Conservation (phyloP, 2,113 vertebrate species). For the Sciurus niger region DNA sequence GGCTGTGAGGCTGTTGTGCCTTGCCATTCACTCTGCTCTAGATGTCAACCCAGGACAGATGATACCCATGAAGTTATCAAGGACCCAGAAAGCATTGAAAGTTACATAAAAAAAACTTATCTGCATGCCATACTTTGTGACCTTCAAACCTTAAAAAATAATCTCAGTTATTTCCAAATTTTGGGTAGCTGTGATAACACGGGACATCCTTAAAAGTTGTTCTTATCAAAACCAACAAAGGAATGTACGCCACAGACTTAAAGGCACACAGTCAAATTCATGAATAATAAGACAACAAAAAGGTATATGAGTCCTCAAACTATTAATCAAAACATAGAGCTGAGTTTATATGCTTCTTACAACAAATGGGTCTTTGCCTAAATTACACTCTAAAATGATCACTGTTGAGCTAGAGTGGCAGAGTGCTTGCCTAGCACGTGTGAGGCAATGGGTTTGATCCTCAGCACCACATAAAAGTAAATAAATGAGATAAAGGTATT, state of each 20-base stretch:
- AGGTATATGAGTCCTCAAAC: neutral
- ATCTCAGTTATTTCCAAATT: neutral
- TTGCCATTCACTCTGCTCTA: neutral
- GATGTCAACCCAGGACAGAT: neutral
- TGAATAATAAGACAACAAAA: neutral
- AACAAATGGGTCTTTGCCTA: neutral
- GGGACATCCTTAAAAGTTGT: neutral
- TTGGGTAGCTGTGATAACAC: neutral
- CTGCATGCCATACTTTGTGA: neutral
- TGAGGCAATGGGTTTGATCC: too few relatives aligned
- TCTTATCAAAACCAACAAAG: neutral
- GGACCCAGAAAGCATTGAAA: neutral
- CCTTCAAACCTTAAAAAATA: neutral
- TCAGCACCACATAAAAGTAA: too few relatives aligned
- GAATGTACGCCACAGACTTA: neutral
- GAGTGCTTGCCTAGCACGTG: too few relatives aligned
- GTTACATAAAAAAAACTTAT: neutral
- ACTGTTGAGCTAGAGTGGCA: too few relatives aligned
- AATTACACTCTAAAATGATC: neutral
- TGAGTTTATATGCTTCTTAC: neutral
- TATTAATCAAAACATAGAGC: neutral
- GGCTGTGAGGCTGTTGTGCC: fast-evolving
- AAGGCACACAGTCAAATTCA: neutral
- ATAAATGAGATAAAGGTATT: too few relatives aligned
- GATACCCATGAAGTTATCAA: neutral